Conservation (phyloP, 2,797 vertebrate species). For the Emys orbicularis region DNA sequence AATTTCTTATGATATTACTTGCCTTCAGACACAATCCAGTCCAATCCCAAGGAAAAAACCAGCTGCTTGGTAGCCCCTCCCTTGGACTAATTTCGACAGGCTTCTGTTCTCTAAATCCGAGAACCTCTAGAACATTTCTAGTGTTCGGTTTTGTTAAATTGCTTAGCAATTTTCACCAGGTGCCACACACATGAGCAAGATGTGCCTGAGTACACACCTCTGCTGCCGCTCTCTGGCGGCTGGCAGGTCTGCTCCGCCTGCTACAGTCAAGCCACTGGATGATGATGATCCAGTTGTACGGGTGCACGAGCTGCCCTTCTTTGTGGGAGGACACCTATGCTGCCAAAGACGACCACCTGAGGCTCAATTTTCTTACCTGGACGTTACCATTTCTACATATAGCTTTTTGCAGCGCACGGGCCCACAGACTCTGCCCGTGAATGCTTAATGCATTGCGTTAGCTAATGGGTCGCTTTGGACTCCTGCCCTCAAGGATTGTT, state of each 20-base stretch:
- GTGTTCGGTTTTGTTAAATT: conserved; percentile 28
- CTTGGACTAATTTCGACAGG: conserved; percentile 36
- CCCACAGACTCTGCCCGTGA: neutral
- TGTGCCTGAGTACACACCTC: neutral
- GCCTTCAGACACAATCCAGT: neutral
- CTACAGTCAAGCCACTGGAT: neutral
- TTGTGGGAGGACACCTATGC: neutral
- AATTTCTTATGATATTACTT: neutral
- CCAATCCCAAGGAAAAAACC: neutral
- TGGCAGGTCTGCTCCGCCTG: neutral
- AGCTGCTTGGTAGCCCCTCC: neutral
- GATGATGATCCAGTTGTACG: neutral
- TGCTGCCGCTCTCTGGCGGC: neutral
- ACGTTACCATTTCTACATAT: neutral
- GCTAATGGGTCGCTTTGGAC: neutral
- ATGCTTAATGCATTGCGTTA: neutral
- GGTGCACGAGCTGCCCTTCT: neutral
- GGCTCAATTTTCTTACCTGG: neutral
- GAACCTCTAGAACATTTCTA: conserved; percentile 12
- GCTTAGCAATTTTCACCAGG: conserved; percentile 28
- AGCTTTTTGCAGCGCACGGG: neutral
- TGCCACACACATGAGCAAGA: conserved; percentile 27
- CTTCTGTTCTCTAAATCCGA: accelerated
- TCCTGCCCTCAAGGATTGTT: neutral
- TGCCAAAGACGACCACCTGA: neutral